Evolutionary conservation across 2,888 invertebrate genomes (phyloP).

Genomic region (Eupithecia subumbrata): DNA sequence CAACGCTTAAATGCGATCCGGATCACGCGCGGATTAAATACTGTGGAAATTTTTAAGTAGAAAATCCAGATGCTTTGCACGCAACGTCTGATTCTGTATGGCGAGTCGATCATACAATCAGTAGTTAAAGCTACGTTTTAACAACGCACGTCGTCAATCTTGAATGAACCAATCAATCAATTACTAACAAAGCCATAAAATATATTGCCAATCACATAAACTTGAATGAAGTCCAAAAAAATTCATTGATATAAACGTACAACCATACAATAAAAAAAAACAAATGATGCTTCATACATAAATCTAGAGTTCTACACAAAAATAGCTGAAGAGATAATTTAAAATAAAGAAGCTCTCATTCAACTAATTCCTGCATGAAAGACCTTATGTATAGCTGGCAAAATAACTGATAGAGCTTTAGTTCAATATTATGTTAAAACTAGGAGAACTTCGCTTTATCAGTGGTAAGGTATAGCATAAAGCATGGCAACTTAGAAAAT

Average conservation of each 20-base stretch:
- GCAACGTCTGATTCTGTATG: background rate
- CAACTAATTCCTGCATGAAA: no score
- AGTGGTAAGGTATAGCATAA: background rate
- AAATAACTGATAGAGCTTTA: background rate
- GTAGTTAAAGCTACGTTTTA: background rate
- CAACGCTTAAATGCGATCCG: background rate
- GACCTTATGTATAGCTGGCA: no score
- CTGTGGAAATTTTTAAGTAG: background rate
- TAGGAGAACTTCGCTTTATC: background rate
- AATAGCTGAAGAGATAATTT: no score
- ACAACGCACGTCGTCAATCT: conserved; percentile 7
- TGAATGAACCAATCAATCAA: conserved; percentile 29
- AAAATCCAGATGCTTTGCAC: background rate
- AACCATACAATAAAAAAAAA: no score
- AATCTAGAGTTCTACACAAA: no score
- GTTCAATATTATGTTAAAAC: background rate
- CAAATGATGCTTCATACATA: no score
- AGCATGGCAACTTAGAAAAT: background rate
- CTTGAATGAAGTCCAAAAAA: conserved; percentile 17
- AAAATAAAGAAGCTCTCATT: no score
- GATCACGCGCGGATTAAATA: background rate
- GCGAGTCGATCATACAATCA: background rate
- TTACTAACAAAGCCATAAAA: conserved; percentile 27
- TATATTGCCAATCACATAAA: conserved; percentile 18
- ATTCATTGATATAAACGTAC: background rate